Evolutionary conservation across 2,888 invertebrate species (phyloP).

Genomic region (Euphydryas editha): DNA sequence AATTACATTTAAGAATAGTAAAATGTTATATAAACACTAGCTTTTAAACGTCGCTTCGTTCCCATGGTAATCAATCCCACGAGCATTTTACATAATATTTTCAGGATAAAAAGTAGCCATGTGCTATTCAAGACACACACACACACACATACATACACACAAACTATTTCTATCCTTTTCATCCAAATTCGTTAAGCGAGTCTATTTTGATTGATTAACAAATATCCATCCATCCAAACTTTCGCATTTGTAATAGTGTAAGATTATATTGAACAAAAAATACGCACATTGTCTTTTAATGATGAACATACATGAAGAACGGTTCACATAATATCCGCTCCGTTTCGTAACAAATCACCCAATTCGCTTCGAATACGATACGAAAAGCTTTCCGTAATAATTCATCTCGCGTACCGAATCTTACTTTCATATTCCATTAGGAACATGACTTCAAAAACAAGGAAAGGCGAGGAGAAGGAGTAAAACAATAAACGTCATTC

Average conservation of each 20-base stretch:
- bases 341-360: conserved; percentile 6
- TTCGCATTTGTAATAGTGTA: background rate
- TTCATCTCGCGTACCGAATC: conserved; percentile 10
- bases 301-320: background rate
- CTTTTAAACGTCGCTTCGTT: too few relatives aligned
- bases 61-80: too few relatives aligned
- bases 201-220: too few relatives aligned
- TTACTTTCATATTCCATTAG: conserved; percentile 28
- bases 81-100: too few relatives aligned
- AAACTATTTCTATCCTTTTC: too few relatives aligned
- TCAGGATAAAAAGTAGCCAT: too few relatives aligned
- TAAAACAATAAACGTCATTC: conserved; percentile 45
- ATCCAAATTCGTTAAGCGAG: too few relatives aligned
- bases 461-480: conserved; percentile 22
- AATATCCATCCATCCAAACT: too few relatives aligned
- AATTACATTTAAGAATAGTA: background rate
- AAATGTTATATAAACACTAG: background rate
- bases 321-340: background rate
- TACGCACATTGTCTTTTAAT: background rate
- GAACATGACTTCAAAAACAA: conserved; percentile 21
- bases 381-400: conserved; percentile 14
- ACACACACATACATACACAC: too few relatives aligned
- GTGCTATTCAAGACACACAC: too few relatives aligned
- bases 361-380: conserved; percentile 11
- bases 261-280: background rate